These are phyloP conservation scores for Harpia harpyja DNA, from an alignment of 2,797 vertebrate species.

Conservation along the genomic window DNA sequence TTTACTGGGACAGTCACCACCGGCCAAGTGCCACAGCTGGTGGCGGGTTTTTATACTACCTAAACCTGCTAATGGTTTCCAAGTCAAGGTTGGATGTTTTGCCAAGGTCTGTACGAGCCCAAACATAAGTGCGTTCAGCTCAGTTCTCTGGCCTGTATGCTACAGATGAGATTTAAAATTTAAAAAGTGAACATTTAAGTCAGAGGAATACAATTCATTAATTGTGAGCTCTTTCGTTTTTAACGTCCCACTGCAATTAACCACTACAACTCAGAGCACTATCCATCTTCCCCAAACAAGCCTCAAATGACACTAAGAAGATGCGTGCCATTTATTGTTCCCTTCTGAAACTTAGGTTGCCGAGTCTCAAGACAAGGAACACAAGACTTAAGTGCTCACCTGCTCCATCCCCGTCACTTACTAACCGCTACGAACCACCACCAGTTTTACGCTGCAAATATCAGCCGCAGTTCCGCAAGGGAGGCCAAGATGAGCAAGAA, in stretches of 20 bases:
- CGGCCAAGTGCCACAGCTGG: neutral
- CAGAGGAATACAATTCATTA: neutral
- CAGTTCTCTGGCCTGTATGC: neutral
- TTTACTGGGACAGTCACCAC: neutral
- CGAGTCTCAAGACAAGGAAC: neutral
- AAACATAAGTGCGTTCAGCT: neutral
- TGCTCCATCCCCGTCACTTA: neutral
- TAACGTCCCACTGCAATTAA: neutral
- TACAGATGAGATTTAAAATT: neutral
- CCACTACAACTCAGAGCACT: neutral
- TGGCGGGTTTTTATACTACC: neutral
- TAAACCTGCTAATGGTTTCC: neutral
- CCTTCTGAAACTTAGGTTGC: neutral
- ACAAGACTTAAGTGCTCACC: neutral
- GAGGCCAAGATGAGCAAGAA: neutral
- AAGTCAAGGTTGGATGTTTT: neutral
- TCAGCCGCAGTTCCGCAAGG: accelerated
- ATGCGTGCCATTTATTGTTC: accelerated
- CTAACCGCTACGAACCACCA: accelerated
- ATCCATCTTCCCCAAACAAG: neutral
- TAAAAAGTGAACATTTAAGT: neutral
- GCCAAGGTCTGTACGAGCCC: neutral
- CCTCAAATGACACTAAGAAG: neutral
- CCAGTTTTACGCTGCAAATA: accelerated
- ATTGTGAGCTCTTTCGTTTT: neutral